Conservation (phyloP, 2,888 invertebrate species). For the Ceraclea dissimilis region DNA sequence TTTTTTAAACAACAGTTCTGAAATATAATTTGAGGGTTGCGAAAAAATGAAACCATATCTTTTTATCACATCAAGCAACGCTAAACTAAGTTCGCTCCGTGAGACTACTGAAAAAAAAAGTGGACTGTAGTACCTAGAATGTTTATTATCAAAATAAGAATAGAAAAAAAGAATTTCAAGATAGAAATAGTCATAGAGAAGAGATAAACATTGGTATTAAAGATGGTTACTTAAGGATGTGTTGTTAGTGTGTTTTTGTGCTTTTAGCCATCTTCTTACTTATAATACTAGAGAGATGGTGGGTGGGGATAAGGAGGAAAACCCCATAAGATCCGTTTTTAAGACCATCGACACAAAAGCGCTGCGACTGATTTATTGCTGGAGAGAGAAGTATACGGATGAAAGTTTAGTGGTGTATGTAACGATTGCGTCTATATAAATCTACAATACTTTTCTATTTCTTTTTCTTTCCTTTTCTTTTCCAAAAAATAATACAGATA, state of each 20-base stretch:
- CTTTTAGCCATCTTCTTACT: neutral
- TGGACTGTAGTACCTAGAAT: too few species aligned
- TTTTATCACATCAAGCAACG: too few species aligned
- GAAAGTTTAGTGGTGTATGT: conserved; percentile 15
- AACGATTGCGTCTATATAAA: too few species aligned
- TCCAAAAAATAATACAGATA: too few species aligned
- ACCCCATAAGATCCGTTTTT: conserved; percentile 24
- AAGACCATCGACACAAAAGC: conserved; percentile 27
- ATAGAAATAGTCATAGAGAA: neutral
- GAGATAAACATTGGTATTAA: neutral
- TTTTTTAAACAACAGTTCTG: too few species aligned
- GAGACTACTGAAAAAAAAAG: too few species aligned
- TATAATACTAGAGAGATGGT: neutral
- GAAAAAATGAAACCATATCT: too few species aligned
- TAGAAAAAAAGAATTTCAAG: neutral
- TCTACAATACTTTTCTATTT: too few species aligned
- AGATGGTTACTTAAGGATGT: neutral
- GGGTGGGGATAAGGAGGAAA: conserved; percentile 14
- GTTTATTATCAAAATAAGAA: too few species aligned
- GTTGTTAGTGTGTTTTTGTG: neutral
- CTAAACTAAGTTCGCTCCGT: too few species aligned
- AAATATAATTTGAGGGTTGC: too few species aligned
- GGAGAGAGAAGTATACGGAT: conserved; percentile 20
- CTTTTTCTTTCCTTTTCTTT: neutral
- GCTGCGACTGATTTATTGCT: conserved; percentile 26